phyloP scores from a whole-genome alignment of 2,888 invertebrate species.

The Drosophila algonquin region DNA sequence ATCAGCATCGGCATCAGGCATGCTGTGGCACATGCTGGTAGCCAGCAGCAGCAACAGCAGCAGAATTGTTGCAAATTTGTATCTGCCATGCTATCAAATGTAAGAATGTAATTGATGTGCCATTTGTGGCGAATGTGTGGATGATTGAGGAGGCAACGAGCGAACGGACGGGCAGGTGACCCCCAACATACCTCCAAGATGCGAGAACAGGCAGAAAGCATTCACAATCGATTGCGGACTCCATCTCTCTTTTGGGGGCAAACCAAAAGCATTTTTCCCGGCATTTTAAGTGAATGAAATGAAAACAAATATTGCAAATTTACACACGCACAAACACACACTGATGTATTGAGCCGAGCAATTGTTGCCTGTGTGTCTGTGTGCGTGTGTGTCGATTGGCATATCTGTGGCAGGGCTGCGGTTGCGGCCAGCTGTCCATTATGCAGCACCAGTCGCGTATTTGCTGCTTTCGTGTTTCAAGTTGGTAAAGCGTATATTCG shows the following conservation, averaged over 20 bases:
- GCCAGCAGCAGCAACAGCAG: slow-evolving; percentile 20
- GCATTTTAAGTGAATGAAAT: slow-evolving; percentile 73
- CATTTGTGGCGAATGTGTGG: slow-evolving; percentile 59
- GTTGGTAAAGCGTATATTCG: slow-evolving; percentile 59
- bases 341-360: slow-evolving; percentile 7
- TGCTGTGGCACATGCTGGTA: slow-evolving; percentile 34
- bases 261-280: slow-evolving; percentile 22
- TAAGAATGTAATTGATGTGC: slow-evolving; percentile 72
- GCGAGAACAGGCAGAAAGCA: neutral
- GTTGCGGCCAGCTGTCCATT: slow-evolving; percentile 49
- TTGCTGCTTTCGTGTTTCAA: slow-evolving; percentile 21
- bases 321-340: slow-evolving; percentile 54
- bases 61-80: slow-evolving; percentile 56
- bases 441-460: slow-evolving; percentile 31
- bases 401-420: slow-evolving; percentile 53
- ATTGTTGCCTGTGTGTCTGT: slow-evolving; percentile 29
- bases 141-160: slow-evolving; percentile 20
- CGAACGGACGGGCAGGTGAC: slow-evolving; percentile 28
- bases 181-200: slow-evolving; percentile 5
- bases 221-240: neutral
- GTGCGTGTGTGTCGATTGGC: slow-evolving; percentile 15
- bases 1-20: neutral
- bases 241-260: neutral
- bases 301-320: slow-evolving; percentile 76
- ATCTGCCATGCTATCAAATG: slow-evolving; percentile 47